Evolutionary conservation across 2,888 invertebrate genomes (phyloP), one percentile per base, ranked within the genome.

Genomic region (Unio pictorum): DNA sequence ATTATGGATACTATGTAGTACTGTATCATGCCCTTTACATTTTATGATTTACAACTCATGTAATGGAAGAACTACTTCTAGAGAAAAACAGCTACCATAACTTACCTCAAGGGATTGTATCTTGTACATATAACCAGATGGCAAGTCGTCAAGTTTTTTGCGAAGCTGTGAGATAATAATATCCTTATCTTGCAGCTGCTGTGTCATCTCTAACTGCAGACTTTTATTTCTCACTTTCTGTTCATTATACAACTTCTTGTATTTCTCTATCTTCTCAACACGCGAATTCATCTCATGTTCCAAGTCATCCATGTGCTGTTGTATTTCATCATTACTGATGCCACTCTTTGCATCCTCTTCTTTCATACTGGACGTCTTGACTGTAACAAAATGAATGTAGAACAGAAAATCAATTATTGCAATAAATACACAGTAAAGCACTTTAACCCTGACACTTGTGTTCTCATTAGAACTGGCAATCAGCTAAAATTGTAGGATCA

Each of bases 181-280:
- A 23, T 78, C 75, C 60, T 80, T 79, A 55, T 76, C 64, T 58
- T 70, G 72, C 69, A 78, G 55, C 58, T 84, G 78, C 11, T 81
- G 78, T 26, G 73, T 69, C 61, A 82, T 75, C 56, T 81, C 70
- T 28, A 72, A 67, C 61, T 69, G 74, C 20, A 82, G 68, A 2
- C 68, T 45, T 20, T 76, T 77, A 6, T 66, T 67, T 34, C 75
- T 77, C 45, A 77, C 79, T 62, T 79, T 79, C 69, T 84, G 85
- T 60, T 84, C 82, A 0, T 69, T 66, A 67, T 80, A 83, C 73
- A 83, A 59, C 26, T 78, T 62, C 74, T 78, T 80, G 72, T 81
- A 83, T 71, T 81, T 81, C 45, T 76, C 66, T 64, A 83, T 84
- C 77, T 85, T 84, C 34, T 76, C 72, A 17, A 72, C 71, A n/a